phyloP scores from a whole-genome alignment of 1,140 invertebrate genomes.

The Danaus melanippus region DNA sequence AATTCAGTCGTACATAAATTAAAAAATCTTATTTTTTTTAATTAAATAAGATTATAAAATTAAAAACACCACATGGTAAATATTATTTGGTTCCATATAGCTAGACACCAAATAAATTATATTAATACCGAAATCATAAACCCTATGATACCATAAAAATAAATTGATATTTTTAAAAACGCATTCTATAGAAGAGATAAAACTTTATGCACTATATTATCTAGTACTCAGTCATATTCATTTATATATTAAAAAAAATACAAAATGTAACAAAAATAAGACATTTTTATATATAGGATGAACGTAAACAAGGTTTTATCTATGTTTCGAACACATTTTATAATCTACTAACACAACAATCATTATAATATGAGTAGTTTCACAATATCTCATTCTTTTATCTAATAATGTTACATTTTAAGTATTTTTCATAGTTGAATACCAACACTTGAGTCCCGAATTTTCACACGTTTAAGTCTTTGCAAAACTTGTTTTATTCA shows the following conservation, averaged over 20 bases:
- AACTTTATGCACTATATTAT: slow-evolving; percentile 15
- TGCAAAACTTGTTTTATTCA: slow-evolving; percentile 27
- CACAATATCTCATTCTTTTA: slow-evolving; percentile 7
- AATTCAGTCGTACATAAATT: no score
- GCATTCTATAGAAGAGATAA: no score
- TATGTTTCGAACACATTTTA: slow-evolving; percentile 41
- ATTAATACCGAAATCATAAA: no score
- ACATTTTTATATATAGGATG: no score
- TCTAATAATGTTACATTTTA: slow-evolving; percentile 5
- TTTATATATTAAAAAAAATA: slow-evolving; percentile 6
- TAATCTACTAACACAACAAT: slow-evolving; percentile 7
- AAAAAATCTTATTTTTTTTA: no score
- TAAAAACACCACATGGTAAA: no score
- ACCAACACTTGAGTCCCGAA: slow-evolving; percentile 59
- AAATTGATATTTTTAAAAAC: no score
- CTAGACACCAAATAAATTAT: no score
- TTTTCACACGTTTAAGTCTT: slow-evolving; percentile 46
- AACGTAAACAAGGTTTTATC: slow-evolving; percentile 47
- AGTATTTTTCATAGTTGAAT: slow-evolving; percentile 20
- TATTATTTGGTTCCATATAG: no score
- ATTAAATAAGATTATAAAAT: no score
- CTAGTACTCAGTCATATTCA: slow-evolving; percentile 64
- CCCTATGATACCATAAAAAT: no score
- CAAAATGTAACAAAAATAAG: no score
- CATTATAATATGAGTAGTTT: slow-evolving; percentile 3